Base-by-base conservation (phyloP, 2,888 invertebrate species). In the Desoria tigrina region DNA sequence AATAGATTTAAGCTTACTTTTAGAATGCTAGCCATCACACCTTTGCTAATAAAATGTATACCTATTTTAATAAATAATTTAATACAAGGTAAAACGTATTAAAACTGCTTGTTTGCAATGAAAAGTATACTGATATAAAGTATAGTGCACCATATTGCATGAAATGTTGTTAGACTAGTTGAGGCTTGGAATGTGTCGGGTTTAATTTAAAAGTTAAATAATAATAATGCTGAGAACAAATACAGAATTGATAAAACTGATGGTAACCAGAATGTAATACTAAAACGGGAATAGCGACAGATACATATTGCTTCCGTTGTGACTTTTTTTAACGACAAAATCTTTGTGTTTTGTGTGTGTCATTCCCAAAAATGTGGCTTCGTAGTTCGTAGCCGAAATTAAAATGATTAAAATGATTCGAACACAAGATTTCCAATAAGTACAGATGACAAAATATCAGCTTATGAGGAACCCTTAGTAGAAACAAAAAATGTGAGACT, bases 91-190 rank as follows among this genome's bases (percentile, higher is more conserved):
- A 45, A 45, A 9, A 45, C 45, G 45, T 45, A 45, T 45, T 45
- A 45, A 45, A 45, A 45, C 45, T 45, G 32, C 4, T n/a, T 7
- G 11, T 32, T 32, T 32, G 4, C 32, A 32, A 32, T 32, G 4
- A 32, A 32, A 32, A 32, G 32, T 32, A 32, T 32, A 45, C 21
- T 45, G 45, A 6, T n/a, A n/a, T n/a, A n/a, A n/a, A n/a, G n/a
- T n/a, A n/a, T 45, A 21, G n/a, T 45, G 45, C 45, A 45, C 45
- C 45, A 45, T 18, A 45, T 21, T 45, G 21, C 45, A 45, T 45
- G 21, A 45, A 45, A 45, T 18, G 45, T 45, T 18, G 21, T 16
- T 11, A 45, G 45, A 45, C 45, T 45, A 45, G 45, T 45, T 18
- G 21, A 45, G 45, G 45, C 16, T 45, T 45, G 45, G 45, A 45